Percentiles rank a stretch among this genome's conserved stretches.
These are phyloP conservation scores for Lithobates pipiens DNA, from an alignment of 2,797 vertebrate genomes.

Conservation along the genomic window DNA sequence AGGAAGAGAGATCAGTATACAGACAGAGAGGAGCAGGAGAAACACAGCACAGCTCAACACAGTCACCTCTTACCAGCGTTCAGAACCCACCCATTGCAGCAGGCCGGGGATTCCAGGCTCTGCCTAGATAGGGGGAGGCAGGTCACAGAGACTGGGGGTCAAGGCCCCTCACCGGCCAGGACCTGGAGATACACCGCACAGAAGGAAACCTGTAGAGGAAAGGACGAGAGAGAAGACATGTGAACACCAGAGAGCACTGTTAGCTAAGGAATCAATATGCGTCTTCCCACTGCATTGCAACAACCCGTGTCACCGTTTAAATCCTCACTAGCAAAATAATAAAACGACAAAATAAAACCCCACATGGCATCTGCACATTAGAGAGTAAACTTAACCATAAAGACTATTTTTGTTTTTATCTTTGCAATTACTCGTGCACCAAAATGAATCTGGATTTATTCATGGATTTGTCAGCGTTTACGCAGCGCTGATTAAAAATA, in stretches of 20 bases:
- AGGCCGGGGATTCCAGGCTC: conserved; percentile 71
- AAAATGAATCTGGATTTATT: no score
- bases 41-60: conserved; percentile 63
- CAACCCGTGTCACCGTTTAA: neutral
- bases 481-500: no score
- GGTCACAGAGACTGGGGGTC: conserved; percentile 34
- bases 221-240: conserved; percentile 16
- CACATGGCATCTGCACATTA: neutral
- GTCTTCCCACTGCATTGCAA: neutral
- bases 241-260: conserved; percentile 37
- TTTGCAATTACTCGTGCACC: no score
- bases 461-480: no score
- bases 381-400: neutral
- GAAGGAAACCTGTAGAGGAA: conserved; percentile 34
- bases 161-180: conserved; percentile 49
- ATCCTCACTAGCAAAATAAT: neutral
- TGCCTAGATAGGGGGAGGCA: conserved; percentile 52
- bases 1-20: conserved; percentile 79
- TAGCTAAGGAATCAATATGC: neutral
- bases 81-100: conserved; percentile 84
- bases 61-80: conserved; percentile 77
- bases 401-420: no score
- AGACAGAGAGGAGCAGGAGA: conserved; percentile 68
- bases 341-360: conserved; percentile 9
- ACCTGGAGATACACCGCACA: conserved; percentile 28